Percentiles rank a stretch among this genome's conserved stretches.
phyloP scores from a whole-genome alignment of 2,888 invertebrate species.

The Cheilosia urbana region DNA sequence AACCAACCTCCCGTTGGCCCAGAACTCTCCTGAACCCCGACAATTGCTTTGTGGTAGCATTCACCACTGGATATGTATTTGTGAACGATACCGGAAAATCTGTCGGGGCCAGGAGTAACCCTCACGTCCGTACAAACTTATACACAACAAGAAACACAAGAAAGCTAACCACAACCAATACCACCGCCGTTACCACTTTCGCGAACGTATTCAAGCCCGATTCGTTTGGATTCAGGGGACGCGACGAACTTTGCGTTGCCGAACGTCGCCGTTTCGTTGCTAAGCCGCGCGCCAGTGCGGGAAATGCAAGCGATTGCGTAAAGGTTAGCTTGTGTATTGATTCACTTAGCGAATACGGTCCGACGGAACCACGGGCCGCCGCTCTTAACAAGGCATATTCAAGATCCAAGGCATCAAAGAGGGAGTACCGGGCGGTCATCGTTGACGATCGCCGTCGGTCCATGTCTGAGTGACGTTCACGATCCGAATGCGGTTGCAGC shows the following conservation, averaged over 20 bases:
- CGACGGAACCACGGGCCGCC: conserved; percentile 89
- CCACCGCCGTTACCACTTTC: conserved; percentile 88
- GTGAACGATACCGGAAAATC: conserved; percentile 82
- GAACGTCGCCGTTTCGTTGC: conserved; percentile 87
- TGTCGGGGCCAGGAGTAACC: conserved; percentile 88
- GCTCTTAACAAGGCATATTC: conserved; percentile 89
- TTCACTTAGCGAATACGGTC: conserved; percentile 89
- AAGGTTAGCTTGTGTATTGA: conserved; percentile 90
- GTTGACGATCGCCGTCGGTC: conserved; percentile 86
- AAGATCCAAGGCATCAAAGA: conserved; percentile 89
- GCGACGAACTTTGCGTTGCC: conserved; percentile 84
- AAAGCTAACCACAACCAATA: conserved; percentile 88
- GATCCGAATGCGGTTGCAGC: conserved; percentile 83
- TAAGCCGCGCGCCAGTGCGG: conserved; percentile 88
- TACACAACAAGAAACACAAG: conserved; percentile 90
- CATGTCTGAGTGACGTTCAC: conserved; percentile 80
- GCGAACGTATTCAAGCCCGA: conserved; percentile 89
- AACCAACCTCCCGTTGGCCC: conserved; percentile 80
- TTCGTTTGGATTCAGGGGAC: conserved; percentile 87
- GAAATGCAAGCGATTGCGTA: conserved; percentile 90
- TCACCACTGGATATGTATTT: conserved; percentile 78
- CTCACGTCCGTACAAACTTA: conserved; percentile 91
- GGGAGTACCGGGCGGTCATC: conserved; percentile 87
- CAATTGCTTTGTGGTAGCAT: conserved; percentile 79
- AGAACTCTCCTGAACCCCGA: conserved; percentile 84